Conservation (phyloP, 1,140 invertebrate species). For the Halesus radiatus region DNA sequence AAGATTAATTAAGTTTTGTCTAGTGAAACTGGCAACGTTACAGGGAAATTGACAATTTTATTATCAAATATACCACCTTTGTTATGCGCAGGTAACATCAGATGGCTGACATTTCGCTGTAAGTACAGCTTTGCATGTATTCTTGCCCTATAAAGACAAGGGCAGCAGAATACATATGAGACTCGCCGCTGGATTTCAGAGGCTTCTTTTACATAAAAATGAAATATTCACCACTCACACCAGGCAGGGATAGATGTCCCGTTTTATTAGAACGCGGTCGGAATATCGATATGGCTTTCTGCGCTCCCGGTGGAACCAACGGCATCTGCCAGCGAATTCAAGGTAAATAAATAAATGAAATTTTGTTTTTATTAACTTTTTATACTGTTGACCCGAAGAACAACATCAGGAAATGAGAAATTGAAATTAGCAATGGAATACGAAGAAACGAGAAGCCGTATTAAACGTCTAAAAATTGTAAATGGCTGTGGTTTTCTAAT, state of each 20-base stretch:
- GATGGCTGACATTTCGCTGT: too few species aligned
- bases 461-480: background rate
- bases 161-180: constrained; percentile 31
- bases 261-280: constrained; percentile 6
- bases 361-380: too few species aligned
- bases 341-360: too few species aligned
- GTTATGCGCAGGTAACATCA: too few species aligned
- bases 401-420: background rate
- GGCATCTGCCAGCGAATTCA: constrained; percentile 11
- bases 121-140: too few species aligned
- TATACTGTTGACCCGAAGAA: background rate
- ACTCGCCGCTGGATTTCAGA: constrained; percentile 29
- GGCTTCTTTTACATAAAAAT: constrained; percentile 48
- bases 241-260: constrained; percentile 17
- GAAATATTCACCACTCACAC: constrained; percentile 28
- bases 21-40: too few species aligned
- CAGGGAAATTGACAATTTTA: too few species aligned
- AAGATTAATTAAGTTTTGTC: too few species aligned
- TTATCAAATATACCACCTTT: too few species aligned
- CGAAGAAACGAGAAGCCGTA: background rate
- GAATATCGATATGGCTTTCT: constrained; percentile 4
- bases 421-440: background rate
- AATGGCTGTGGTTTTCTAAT: too few species aligned
- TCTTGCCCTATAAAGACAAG: background rate
- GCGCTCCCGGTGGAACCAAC: background rate